These are phyloP conservation scores for Propithecus coquereli DNA, from an alignment of 2,113 vertebrate genomes.

Conservation along the genomic window DNA sequence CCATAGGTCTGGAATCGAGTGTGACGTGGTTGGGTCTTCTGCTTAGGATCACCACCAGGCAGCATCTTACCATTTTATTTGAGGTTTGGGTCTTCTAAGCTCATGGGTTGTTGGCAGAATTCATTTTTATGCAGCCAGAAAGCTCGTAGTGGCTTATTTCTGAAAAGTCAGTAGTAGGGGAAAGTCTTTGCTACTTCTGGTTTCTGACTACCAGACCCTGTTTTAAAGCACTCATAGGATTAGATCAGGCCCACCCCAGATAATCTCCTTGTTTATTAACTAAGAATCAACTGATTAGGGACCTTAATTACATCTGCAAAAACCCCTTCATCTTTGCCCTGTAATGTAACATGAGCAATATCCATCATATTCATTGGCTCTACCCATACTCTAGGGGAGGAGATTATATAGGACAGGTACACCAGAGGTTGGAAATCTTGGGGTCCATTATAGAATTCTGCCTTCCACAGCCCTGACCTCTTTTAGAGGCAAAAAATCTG, in stretches of 20 bases:
- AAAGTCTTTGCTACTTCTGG: not conserved
- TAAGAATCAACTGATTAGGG: not conserved
- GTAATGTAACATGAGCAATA: not conserved
- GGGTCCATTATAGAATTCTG: not conserved
- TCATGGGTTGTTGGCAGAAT: not conserved
- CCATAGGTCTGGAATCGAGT: not conserved
- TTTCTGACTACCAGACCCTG: no score
- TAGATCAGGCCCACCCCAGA: not conserved
- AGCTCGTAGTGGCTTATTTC: not conserved
- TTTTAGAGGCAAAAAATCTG: not conserved
- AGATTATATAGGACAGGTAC: not conserved
- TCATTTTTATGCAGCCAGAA: not conserved
- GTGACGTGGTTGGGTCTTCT: not conserved
- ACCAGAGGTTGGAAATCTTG: not conserved
- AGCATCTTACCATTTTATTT: not conserved
- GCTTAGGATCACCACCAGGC: not conserved
- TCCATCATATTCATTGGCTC: not conserved
- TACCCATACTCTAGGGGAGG: not conserved
- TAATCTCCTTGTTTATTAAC: not conserved
- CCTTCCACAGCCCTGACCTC: not conserved
- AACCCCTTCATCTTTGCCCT: not conserved
- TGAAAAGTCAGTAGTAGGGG: no score
- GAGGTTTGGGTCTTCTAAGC: no score
- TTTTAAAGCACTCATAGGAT: no score
- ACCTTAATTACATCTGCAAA: not conserved